Conservation (phyloP, 2,888 invertebrate genomes). For the Cremastinae sp. region DNA sequence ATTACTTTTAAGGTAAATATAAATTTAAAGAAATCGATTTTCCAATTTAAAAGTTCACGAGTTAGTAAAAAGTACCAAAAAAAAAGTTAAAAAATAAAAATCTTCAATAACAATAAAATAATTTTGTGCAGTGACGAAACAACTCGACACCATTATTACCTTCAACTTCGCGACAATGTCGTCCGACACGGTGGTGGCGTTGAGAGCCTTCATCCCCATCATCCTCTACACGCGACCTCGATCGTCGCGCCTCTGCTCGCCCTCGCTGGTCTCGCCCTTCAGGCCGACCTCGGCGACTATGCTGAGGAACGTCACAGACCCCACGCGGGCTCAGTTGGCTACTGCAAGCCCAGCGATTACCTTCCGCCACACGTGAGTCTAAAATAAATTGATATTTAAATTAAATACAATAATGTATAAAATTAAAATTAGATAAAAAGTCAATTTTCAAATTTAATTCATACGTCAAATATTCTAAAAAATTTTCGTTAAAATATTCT, state of each 20-base stretch:
- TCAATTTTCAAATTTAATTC: not conserved
- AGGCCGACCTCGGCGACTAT: constrained; percentile 95
- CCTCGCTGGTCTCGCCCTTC: constrained; percentile 93
- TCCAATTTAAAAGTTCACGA: too few species aligned
- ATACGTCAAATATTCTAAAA: too few species aligned
- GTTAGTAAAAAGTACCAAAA: too few species aligned
- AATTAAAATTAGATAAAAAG: constrained; percentile 6
- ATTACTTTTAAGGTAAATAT: constrained; percentile 87
- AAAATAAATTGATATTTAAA: too few species aligned
- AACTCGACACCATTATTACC: constrained; percentile 95
- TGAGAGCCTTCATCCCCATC: constrained; percentile 77
- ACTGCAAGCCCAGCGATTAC: constrained; percentile 92
- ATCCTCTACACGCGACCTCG: constrained; percentile 82
- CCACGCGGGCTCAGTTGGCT: constrained; percentile 79
- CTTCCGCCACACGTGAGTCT: constrained; percentile 86
- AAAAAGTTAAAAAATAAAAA: not conserved
- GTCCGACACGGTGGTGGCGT: constrained; percentile 81
- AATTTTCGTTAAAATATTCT: too few species aligned
- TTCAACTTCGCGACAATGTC: constrained; percentile 95
- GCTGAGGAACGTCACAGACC: constrained; percentile 81
- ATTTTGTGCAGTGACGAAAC: constrained; percentile 87
- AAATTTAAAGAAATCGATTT: not conserved
- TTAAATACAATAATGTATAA: constrained; percentile 30
- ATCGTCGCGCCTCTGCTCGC: constrained; percentile 88
- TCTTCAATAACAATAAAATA: not conserved